Percentiles rank a stretch among this genome's conserved stretches.
phyloP scores from a whole-genome alignment of 2,113 vertebrate genomes.

The Trematocara stigmaticum region DNA sequence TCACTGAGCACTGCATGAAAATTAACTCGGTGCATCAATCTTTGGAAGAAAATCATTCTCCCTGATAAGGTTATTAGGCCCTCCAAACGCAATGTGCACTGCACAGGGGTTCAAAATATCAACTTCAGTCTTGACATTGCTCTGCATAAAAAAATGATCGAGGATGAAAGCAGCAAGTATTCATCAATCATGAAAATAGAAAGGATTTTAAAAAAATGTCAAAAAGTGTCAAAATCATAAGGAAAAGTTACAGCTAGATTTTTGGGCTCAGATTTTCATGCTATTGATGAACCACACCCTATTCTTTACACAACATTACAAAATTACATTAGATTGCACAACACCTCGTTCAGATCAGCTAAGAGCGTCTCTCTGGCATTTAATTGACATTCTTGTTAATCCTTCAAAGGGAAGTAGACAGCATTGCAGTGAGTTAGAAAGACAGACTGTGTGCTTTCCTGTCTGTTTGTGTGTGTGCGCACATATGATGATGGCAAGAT shows the following conservation, averaged over 20 bases:
- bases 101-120: neutral
- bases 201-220: neutral
- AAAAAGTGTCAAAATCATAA: neutral
- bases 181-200: neutral
- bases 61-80: neutral
- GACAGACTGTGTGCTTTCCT: neutral
- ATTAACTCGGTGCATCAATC: neutral
- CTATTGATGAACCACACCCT: neutral
- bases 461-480: neutral
- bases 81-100: neutral
- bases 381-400: conserved; percentile 50
- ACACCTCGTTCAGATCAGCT: neutral
- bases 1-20: conserved; percentile 16
- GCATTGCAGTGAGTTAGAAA: conserved; percentile 1
- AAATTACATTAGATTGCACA: neutral
- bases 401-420: conserved; percentile 32
- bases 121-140: neutral
- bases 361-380: conserved; percentile 26
- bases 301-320: neutral
- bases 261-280: neutral
- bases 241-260: neutral
- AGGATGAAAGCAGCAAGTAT: neutral
- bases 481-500: conserved; percentile 23
- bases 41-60: neutral
- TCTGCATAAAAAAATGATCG: neutral